Conservation (phyloP, 2,113 vertebrate genomes). For the Corythoichthys haematopterus region DNA sequence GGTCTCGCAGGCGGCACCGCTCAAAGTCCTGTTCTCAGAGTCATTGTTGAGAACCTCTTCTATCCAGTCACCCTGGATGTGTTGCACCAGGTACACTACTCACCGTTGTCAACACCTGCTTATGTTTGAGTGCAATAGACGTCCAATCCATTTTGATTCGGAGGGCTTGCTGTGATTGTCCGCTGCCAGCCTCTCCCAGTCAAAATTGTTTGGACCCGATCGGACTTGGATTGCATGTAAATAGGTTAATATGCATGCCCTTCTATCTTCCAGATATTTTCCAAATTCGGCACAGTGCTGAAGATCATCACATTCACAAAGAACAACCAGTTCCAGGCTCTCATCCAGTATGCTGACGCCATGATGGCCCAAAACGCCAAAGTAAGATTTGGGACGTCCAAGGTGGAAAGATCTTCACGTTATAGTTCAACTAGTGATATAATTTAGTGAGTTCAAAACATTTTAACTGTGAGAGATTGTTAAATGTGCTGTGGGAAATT, state of each 20-base stretch:
- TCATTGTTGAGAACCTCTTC: slow-evolving; percentile 97
- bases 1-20: slow-evolving; percentile 65
- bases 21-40: slow-evolving; percentile 90
- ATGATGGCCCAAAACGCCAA: slow-evolving; percentile 92
- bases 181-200: no score
- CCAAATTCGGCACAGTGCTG: slow-evolving; percentile 93
- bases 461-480: background rate
- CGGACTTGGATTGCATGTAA: no score
- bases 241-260: background rate
- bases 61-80: slow-evolving; percentile 97
- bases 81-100: slow-evolving; percentile 83
- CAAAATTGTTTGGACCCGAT: no score
- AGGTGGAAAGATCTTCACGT: background rate
- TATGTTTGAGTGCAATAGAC: no score
- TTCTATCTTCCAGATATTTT: slow-evolving; percentile 81
- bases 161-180: no score
- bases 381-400: slow-evolving; percentile 62
- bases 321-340: slow-evolving; percentile 96
- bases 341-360: slow-evolving; percentile 88
- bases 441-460: background rate
- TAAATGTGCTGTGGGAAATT: no score
- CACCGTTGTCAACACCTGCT: background rate
- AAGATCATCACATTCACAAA: slow-evolving; percentile 98
- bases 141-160: no score
- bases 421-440: background rate